phyloP scores from a whole-genome alignment of 2,888 invertebrate species.

The Aporophyla nigra region DNA sequence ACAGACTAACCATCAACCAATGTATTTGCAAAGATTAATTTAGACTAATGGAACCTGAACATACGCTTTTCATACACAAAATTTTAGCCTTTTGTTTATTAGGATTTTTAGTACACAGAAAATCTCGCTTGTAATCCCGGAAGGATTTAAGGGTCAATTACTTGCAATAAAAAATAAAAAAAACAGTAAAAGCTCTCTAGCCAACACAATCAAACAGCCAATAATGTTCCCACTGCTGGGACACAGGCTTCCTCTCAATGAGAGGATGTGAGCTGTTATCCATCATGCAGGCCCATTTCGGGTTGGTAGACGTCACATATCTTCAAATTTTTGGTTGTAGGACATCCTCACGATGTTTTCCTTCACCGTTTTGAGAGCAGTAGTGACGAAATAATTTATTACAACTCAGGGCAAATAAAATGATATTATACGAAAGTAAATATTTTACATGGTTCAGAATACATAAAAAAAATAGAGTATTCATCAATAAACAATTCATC shows the following conservation, averaged over 20 bases:
- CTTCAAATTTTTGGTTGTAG: too few relatives aligned
- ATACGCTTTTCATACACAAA: not conserved
- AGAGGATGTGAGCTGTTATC: too few relatives aligned
- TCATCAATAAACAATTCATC: conserved; percentile 8
- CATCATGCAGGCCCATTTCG: too few relatives aligned
- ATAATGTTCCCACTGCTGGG: too few relatives aligned
- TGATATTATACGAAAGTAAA: not conserved
- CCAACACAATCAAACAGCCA: too few relatives aligned
- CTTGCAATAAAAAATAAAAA: too few relatives aligned
- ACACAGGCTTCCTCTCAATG: too few relatives aligned
- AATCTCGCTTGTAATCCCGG: not conserved
- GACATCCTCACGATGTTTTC: too few relatives aligned
- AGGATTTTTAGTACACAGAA: not conserved
- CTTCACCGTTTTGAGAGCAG: too few relatives aligned
- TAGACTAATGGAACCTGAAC: conserved; percentile 7
- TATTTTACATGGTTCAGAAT: not conserved
- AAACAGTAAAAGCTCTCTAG: too few relatives aligned
- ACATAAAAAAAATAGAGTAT: not conserved
- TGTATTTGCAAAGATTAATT: conserved; percentile 10
- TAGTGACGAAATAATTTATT: too few relatives aligned
- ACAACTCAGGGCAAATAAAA: not conserved
- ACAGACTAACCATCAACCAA: conserved; percentile 8
- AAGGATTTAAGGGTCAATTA: not conserved
- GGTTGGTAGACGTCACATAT: too few relatives aligned
- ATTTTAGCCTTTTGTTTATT: not conserved